Conservation (phyloP, 2,888 invertebrate species). For the Xiphydria camelus region DNA sequence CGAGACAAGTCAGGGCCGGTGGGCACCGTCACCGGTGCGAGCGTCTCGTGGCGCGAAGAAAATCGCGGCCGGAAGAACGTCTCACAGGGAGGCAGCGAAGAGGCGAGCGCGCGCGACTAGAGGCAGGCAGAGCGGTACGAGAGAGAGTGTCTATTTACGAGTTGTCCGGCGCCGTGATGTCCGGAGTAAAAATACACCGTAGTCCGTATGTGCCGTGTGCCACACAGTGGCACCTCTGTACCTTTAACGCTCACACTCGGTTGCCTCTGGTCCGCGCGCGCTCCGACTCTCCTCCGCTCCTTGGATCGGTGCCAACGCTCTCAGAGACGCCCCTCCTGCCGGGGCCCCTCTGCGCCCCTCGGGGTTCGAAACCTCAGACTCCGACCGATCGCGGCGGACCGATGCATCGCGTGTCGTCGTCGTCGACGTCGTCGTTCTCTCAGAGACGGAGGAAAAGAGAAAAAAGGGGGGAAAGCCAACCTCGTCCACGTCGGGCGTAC, state of each 20-base stretch:
- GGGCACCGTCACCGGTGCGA: constrained; percentile 1
- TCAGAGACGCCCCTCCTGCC: background rate
- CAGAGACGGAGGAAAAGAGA: constrained; percentile 12
- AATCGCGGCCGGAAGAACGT: constrained; percentile 2
- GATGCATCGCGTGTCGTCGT: background rate
- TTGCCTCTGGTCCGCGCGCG: constrained; percentile 21
- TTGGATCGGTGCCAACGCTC: constrained; percentile 1
- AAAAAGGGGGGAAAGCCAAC: constrained; percentile 14
- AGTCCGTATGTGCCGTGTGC: constrained; percentile 36
- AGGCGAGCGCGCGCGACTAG: background rate
- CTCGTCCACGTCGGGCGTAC: background rate
- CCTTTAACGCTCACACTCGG: constrained; percentile 28
- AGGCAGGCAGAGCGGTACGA: constrained; percentile 3
- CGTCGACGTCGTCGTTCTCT: background rate
- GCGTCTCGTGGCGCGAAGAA: constrained; percentile 4
- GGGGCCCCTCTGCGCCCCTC: no score
- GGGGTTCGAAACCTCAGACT: background rate
- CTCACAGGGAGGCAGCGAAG: background rate
- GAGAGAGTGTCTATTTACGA: constrained; percentile 55
- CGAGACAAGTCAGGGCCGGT: no score
- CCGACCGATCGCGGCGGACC: background rate
- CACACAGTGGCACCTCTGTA: constrained; percentile 40
- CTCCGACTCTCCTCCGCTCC: constrained; percentile 5
- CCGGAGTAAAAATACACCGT: constrained; percentile 57
- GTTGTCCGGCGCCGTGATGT: constrained; percentile 59